Evolutionary conservation across 2,888 invertebrate species (phyloP).

Genomic region (Scaptomyza parva): DNA sequence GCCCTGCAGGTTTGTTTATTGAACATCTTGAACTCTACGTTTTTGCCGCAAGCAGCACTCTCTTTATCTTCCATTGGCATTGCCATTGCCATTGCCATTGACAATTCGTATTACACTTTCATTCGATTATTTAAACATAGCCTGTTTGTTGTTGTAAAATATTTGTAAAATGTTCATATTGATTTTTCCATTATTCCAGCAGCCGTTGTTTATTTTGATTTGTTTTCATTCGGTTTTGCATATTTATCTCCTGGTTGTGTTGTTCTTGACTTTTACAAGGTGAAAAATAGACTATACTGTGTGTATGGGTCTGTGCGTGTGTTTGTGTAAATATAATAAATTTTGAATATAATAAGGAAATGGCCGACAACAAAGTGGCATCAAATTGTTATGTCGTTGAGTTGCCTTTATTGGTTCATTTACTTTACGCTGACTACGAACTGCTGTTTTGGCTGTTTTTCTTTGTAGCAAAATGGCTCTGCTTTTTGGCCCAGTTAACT

Average conservation of each 20-base stretch:
- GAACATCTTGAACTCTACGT: conserved; percentile 44
- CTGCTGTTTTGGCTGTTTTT: conserved; percentile 1
- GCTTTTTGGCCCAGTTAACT: conserved; percentile 56
- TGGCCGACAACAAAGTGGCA: conserved; percentile 38
- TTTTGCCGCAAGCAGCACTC: conserved; percentile 15
- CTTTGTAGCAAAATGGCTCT: conserved; percentile 23
- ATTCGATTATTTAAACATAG: conserved; percentile 52
- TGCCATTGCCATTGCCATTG: conserved; percentile 11
- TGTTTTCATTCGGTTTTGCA: conserved; percentile 13
- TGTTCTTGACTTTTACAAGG: conserved; percentile 72
- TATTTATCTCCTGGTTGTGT: conserved; percentile 10
- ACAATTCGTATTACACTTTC: conserved; percentile 1
- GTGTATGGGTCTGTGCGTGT: no score
- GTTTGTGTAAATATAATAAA: conserved; percentile 36
- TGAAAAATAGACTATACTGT: no score
- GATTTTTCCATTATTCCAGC: conserved; percentile 57
- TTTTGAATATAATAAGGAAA: conserved; percentile 40
- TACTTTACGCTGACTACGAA: conserved; percentile 46
- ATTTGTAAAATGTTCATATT: conserved; percentile 61
- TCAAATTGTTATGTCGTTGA: conserved; percentile 49
- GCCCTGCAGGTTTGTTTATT: conserved; percentile 63
- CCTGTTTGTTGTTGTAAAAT: conserved; percentile 72
- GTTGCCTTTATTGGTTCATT: conserved; percentile 62
- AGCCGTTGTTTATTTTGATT: conserved; percentile 69
- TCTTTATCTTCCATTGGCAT: conserved; percentile 4